phyloP scores from a whole-genome alignment of 2,797 vertebrate genomes.

The Sandelia bainsii region DNA sequence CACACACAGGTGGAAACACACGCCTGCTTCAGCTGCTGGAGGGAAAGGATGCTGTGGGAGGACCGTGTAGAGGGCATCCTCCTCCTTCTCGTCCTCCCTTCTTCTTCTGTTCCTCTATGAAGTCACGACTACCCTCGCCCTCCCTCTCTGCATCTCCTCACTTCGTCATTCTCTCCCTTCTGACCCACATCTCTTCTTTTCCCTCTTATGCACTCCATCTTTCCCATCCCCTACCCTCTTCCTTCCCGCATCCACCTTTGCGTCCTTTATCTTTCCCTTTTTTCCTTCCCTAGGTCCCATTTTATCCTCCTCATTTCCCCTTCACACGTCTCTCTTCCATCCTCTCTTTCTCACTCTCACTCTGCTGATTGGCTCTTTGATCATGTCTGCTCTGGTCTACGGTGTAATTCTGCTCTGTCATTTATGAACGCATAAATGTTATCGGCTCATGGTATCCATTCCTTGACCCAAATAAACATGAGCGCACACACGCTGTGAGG shows the following conservation, averaged over 20 bases:
- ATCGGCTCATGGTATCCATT: slow-evolving; percentile 37
- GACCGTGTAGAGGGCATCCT: slow-evolving; percentile 63
- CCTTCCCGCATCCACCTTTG: not conserved
- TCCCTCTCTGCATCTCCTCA: not conserved
- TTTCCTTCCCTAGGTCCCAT: not conserved
- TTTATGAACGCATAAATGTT: slow-evolving; percentile 55
- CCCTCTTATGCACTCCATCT: slow-evolving; percentile 5
- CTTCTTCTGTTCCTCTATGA: slow-evolving; percentile 32
- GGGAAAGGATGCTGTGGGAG: slow-evolving; percentile 52
- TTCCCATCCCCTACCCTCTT: not conserved
- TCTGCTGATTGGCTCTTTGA: slow-evolving; percentile 55
- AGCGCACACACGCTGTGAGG: not conserved
- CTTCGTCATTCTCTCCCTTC: slow-evolving; percentile 8
- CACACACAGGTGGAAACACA: slow-evolving; percentile 50
- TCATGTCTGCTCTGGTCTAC: slow-evolving; percentile 26
- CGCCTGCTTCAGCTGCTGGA: slow-evolving; percentile 65
- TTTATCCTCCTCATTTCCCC: not conserved
- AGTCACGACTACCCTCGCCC: slow-evolving; percentile 46
- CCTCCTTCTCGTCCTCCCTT: slow-evolving; percentile 26
- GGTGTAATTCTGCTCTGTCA: slow-evolving; percentile 14
- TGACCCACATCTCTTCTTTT: slow-evolving; percentile 40
- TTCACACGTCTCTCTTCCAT: no score
- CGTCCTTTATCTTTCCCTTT: not conserved
- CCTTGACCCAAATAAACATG: slow-evolving; percentile 60
- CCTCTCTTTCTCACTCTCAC: not conserved